Percentiles rank a stretch among this genome's conserved stretches.
Evolutionary conservation across 2,113 vertebrate genomes (phyloP).

Genomic region (Rhipidura dahli): DNA sequence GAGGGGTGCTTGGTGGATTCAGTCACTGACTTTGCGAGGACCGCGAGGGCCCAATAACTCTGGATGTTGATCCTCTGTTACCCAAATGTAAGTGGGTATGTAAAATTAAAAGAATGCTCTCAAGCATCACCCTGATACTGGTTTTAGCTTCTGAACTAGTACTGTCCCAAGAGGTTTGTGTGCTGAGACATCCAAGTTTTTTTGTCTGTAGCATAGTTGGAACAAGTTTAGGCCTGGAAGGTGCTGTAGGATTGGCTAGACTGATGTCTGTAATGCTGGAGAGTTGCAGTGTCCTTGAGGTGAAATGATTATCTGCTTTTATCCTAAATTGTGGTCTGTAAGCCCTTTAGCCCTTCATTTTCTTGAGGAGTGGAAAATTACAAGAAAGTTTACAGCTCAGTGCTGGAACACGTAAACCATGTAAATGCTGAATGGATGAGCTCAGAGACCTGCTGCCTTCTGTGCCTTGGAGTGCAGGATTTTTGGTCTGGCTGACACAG

Average conservation of each 20-base stretch:
- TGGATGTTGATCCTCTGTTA: background rate
- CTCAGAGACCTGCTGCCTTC: background rate
- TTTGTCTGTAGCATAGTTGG: background rate
- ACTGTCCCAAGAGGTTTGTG: background rate
- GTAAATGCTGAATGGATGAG: background rate
- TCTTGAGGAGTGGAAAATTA: background rate
- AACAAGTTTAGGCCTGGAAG: background rate
- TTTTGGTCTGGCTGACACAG: background rate
- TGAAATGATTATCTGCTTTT: background rate
- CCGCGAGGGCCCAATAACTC: background rate
- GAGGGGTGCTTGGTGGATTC: background rate
- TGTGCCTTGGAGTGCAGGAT: background rate
- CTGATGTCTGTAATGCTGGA: background rate
- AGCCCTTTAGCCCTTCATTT: background rate
- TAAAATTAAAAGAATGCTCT: background rate
- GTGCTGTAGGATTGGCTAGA: background rate
- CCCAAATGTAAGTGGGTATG: background rate
- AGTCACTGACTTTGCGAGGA: background rate
- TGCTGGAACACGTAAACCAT: accelerated
- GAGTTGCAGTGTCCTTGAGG: background rate
- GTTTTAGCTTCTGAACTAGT: background rate
- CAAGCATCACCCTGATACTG: background rate
- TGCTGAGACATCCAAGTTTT: background rate
- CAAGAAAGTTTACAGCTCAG: background rate
- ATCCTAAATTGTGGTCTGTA: background rate